Evolutionary conservation across 2,797 vertebrate genomes (phyloP).

Genomic region (Aldrovandia affinis): DNA sequence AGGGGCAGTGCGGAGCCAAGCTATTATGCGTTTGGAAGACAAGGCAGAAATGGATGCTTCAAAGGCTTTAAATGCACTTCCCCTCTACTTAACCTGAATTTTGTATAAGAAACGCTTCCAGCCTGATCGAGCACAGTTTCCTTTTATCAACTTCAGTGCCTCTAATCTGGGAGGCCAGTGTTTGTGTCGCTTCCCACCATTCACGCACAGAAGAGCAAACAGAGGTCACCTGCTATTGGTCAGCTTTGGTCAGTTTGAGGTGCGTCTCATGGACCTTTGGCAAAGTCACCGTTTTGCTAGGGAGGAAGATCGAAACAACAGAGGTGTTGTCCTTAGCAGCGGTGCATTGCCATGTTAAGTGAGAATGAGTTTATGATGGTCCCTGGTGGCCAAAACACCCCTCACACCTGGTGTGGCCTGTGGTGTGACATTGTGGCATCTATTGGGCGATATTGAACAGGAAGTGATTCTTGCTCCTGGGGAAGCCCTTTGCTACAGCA

Average conservation of each 20-base stretch:
- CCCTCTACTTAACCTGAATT: not conserved
- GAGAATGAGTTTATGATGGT: not conserved
- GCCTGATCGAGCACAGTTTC: not conserved
- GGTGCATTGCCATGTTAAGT: not conserved
- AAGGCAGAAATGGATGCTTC: conserved; percentile 1
- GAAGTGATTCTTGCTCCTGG: not conserved
- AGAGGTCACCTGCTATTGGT: not conserved
- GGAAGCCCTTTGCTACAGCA: not conserved
- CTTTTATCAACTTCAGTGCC: not conserved
- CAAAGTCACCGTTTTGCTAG: not conserved
- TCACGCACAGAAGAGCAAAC: not conserved
- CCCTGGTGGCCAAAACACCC: not conserved
- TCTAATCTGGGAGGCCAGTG: conserved; percentile 20
- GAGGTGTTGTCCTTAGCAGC: not conserved
- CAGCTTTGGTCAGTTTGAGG: not conserved
- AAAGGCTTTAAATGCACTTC: not conserved
- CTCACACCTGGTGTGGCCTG: not conserved
- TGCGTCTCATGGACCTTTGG: not conserved
- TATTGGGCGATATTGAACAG: not conserved
- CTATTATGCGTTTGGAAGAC: conserved; percentile 1
- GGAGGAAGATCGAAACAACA: not conserved
- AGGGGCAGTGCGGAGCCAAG: not conserved
- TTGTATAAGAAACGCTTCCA: not conserved
- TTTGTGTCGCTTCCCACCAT: not conserved
- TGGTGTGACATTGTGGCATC: not conserved